These are phyloP conservation scores for Stegana nigrithorax DNA, from an alignment of 2,888 invertebrate genomes.

Conservation along the genomic window DNA sequence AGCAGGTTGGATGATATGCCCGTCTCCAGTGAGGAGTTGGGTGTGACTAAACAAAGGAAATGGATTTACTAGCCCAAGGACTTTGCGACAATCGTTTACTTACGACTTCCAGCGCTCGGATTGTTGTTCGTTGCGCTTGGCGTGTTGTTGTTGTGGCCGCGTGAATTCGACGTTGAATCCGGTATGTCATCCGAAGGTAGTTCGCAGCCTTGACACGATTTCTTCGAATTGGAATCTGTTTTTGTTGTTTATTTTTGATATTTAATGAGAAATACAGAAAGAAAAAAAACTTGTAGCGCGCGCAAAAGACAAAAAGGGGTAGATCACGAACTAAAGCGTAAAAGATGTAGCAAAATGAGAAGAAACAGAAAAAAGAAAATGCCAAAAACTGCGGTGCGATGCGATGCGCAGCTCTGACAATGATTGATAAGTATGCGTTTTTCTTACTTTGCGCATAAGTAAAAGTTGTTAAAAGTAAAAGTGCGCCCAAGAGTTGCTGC, in stretches of 20 bases:
- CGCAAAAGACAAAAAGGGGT: slow-evolving; percentile 32
- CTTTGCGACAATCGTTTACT: slow-evolving; percentile 32
- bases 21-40: slow-evolving; percentile 68
- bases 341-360: slow-evolving; percentile 29
- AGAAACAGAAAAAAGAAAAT: slow-evolving; percentile 17
- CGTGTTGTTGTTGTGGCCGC: slow-evolving; percentile 84
- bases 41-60: slow-evolving; percentile 57
- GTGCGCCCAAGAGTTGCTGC: slow-evolving; percentile 40
- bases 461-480: slow-evolving; percentile 55
- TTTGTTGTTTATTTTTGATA: neutral
- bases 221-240: slow-evolving; percentile 73
- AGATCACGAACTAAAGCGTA: too few species aligned
- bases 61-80: neutral
- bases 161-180: slow-evolving; percentile 74
- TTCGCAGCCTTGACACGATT: slow-evolving; percentile 83
- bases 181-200: slow-evolving; percentile 80
- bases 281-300: slow-evolving; percentile 22
- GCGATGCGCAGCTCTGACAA: slow-evolving; percentile 48
- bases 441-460: slow-evolving; percentile 44
- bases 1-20: slow-evolving; percentile 74
- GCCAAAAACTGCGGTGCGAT: slow-evolving; percentile 43
- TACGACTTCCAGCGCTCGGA: slow-evolving; percentile 70
- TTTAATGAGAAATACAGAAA: neutral
- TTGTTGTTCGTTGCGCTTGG: slow-evolving; percentile 83
- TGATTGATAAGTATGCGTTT: slow-evolving; percentile 63